Evolutionary conservation across 2,797 vertebrate species (phyloP), one percentile per base, ranked within the genome.

Genomic region (Neosilurus mollespiculum): DNA sequence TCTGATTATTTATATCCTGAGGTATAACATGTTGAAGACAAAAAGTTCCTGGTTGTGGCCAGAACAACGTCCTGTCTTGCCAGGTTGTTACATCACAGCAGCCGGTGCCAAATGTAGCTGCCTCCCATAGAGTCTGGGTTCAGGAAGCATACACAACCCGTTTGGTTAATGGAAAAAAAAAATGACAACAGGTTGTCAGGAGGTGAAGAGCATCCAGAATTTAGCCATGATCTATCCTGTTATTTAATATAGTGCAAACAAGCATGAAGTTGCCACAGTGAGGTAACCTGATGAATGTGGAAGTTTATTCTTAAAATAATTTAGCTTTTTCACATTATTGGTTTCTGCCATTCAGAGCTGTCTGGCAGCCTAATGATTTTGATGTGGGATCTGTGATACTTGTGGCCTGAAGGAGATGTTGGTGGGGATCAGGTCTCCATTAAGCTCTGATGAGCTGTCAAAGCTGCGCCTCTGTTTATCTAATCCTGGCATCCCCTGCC

Each of bases 381-480:
- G 80, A 84, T 75, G 53, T 79, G 53, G 62, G 83, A 84, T 88
- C 87, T 88, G 78, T 53, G 82, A 75, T 81, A 84, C 86, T 51
- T 71, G 51, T 43, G 82, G 88, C 87, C 69, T 82, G 80, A 81
- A 65, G 89, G 83, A 84, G 85, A 66, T 72, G 81, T 80, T 9
- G 54, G 53, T 0, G 70, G 86, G 87, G 90, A 88, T 91, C 87
- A 88, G 51, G 88, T 22, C 84, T 67, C 81, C 11, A 86, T 87
- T 92, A 91, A 93, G 83, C 91, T 82, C 89, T 84, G 90, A 90
- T 89, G 92, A 92, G 89, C 90, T 88, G 91, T 91, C 92, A 89
- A 89, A 89, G 88, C 86, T 79, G 86, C 81, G 87, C 89, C 91
- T 92, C 87, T 73, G 83, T 88, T 84, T 11, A 83, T 92, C 88